These are phyloP conservation scores for Sialia sialis DNA, from an alignment of 2,113 vertebrate genomes.

Conservation along the genomic window DNA sequence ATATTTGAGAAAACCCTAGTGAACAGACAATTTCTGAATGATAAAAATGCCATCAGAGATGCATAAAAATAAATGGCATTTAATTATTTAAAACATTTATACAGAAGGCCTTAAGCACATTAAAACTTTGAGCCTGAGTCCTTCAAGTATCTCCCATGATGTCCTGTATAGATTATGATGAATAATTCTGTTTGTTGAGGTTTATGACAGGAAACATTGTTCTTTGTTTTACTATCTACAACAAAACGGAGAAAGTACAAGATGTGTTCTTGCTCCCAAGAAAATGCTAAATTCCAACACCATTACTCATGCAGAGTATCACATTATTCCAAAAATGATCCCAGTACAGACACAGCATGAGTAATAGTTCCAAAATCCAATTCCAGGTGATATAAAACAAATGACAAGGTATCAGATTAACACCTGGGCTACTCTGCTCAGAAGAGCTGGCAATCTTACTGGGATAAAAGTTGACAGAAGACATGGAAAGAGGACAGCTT, in stretches of 20 bases:
- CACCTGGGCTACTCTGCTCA: neutral
- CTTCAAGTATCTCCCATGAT: neutral
- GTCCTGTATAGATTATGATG: neutral
- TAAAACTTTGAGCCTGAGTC: neutral
- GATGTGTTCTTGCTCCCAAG: neutral
- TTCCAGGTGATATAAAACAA: slow-evolving; percentile 40
- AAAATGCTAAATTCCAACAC: slow-evolving; percentile 29
- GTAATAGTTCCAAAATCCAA: neutral
- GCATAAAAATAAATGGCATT: slow-evolving; percentile 6
- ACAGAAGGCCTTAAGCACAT: neutral
- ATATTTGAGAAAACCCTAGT: neutral
- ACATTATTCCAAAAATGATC: neutral
- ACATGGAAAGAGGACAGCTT: slow-evolving; percentile 14
- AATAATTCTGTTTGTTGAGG: neutral
- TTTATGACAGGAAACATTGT: neutral
- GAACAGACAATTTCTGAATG: neutral
- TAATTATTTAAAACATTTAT: slow-evolving; percentile 28
- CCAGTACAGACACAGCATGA: neutral
- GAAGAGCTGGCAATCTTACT: neutral
- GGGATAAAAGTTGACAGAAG: slow-evolving; percentile 32
- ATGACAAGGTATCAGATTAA: slow-evolving; percentile 38
- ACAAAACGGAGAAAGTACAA: neutral
- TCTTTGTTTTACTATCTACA: neutral
- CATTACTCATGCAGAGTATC: neutral
- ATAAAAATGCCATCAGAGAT: neutral